Conservation (phyloP, 2,888 invertebrate genomes). For the Drosophila macrospina region DNA sequence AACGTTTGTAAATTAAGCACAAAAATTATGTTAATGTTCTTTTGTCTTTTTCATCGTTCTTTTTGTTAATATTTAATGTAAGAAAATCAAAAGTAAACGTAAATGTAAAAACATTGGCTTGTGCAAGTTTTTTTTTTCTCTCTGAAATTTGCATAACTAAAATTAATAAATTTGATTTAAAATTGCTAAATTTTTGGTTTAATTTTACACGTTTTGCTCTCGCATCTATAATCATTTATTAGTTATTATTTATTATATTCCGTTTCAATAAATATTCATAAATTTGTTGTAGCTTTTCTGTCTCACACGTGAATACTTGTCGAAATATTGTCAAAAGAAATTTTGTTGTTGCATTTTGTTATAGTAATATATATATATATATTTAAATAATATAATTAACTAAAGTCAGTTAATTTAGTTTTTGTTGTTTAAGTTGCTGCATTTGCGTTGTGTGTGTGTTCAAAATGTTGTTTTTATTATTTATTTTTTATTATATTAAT, state of each 20-base stretch:
- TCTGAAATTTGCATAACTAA: conserved; percentile 64
- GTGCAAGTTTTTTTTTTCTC: conserved; percentile 67
- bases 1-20: conserved; percentile 73
- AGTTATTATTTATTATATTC: conserved; percentile 21
- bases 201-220: conserved; percentile 74
- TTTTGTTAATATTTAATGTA: conserved; percentile 60
- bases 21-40: conserved; percentile 73
- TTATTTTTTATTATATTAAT: conserved; percentile 48
- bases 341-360: conserved; percentile 60
- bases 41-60: conserved; percentile 72
- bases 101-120: conserved; percentile 73
- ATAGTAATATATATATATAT: conserved; percentile 22
- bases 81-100: conserved; percentile 37
- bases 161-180: conserved; percentile 80
- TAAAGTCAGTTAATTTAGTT: conserved; percentile 37
- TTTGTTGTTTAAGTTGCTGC: conserved; percentile 21
- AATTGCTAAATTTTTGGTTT: conserved; percentile 81
- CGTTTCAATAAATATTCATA: conserved; percentile 51
- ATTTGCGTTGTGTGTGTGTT: conserved; percentile 32
- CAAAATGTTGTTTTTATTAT: conserved; percentile 38
- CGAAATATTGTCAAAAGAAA: conserved; percentile 82
- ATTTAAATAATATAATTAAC: conserved; percentile 48
- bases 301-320: conserved; percentile 77
- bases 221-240: conserved; percentile 39
- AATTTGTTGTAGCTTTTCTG: conserved; percentile 32